Percentiles rank a stretch among this genome's conserved stretches.
phyloP scores from a whole-genome alignment of 2,113 vertebrate species.

The Hemibagrus wyckioides region DNA sequence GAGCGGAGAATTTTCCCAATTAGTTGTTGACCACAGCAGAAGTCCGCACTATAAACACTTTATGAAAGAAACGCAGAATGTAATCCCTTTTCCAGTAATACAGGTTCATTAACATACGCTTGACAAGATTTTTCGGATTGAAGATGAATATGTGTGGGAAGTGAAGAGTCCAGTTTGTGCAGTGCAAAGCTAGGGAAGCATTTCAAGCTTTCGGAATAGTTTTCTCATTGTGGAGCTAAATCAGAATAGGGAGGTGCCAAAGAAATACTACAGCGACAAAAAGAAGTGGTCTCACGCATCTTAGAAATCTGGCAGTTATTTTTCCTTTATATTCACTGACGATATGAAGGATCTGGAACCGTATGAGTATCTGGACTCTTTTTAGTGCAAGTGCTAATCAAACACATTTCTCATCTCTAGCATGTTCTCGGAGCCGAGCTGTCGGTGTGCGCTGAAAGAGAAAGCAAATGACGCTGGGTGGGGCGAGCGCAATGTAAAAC shows the following conservation, averaged over 20 bases:
- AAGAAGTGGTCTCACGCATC: neutral
- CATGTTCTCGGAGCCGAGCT: neutral
- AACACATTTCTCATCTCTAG: neutral
- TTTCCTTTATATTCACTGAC: neutral
- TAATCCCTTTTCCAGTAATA: neutral
- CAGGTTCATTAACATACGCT: neutral
- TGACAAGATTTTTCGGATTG: neutral
- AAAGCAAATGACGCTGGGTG: neutral
- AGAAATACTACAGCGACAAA: no score
- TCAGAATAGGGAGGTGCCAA: neutral
- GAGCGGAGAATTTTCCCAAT: neutral
- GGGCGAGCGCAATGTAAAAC: neutral
- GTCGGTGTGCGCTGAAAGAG: neutral
- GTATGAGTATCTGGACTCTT: neutral
- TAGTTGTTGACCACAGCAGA: neutral
- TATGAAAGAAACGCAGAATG: neutral
- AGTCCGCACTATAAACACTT: neutral
- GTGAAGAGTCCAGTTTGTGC: neutral
- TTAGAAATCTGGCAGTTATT: neutral
- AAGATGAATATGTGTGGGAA: neutral
- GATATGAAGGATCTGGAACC: neutral
- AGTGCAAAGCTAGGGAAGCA: slow-evolving; percentile 4
- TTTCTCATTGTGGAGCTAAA: neutral
- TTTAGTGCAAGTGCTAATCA: neutral
- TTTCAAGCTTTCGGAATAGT: neutral